Evolutionary conservation across 2,888 invertebrate species (phyloP).

Genomic region (Pemphredon lugubris): DNA sequence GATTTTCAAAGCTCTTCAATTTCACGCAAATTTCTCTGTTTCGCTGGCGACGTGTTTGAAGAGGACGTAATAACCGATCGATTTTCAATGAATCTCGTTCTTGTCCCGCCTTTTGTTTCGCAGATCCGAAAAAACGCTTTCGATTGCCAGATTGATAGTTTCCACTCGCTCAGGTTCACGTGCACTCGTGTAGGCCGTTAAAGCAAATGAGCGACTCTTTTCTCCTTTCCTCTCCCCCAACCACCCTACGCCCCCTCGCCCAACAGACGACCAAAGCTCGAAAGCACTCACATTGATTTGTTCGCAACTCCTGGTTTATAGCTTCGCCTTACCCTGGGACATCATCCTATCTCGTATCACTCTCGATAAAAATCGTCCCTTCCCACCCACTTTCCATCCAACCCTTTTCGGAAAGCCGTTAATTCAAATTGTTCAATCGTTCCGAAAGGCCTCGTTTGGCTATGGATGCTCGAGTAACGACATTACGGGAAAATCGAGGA

Average conservation of each 20-base stretch:
- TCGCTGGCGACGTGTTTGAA: no score
- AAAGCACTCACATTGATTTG: slow-evolving; percentile 79
- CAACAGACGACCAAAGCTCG: slow-evolving; percentile 34
- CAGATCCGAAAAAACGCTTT: slow-evolving; percentile 63
- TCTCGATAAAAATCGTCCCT: slow-evolving; percentile 59
- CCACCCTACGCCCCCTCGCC: slow-evolving; percentile 47
- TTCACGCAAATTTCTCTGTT: no score
- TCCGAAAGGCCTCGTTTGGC: slow-evolving; percentile 57
- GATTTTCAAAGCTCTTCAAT: neutral
- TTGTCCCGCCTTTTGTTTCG: no score
- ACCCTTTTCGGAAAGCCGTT: slow-evolving; percentile 46
- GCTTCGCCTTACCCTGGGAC: slow-evolving; percentile 59
- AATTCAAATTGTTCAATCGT: slow-evolving; percentile 68
- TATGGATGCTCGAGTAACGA: slow-evolving; percentile 47
- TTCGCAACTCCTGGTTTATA: slow-evolving; percentile 77
- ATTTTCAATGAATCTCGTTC: no score
- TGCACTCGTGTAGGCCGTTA: slow-evolving; percentile 61
- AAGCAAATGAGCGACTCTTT: slow-evolving; percentile 69
- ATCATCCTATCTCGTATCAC: slow-evolving; percentile 59
- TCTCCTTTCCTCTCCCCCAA: slow-evolving; percentile 41
- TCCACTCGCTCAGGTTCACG: slow-evolving; percentile 55
- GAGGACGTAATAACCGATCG: no score
- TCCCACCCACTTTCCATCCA: neutral
- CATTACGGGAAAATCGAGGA: slow-evolving; percentile 29
- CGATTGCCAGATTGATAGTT: slow-evolving; percentile 72